Evolutionary conservation across 2,113 vertebrate species (phyloP), one percentile per base, ranked within the genome.

Genomic region (Opisthocomus hoazin): DNA sequence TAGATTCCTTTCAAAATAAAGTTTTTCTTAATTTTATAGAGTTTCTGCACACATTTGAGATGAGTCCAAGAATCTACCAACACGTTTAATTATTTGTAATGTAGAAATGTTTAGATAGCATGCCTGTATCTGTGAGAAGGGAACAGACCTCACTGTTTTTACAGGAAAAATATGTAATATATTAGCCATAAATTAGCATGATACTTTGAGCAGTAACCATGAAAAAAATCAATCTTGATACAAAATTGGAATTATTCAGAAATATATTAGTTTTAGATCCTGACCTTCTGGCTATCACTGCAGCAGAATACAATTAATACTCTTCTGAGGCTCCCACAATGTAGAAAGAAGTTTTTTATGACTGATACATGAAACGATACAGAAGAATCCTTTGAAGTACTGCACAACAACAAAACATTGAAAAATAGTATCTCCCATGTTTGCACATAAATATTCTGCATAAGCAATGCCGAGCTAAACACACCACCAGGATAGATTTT

Each of bases 141-240:
- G 37, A 94, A 84, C 3, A 0, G 22, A 29, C 32, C n/a, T 82
- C 75, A 58, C 73, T 76, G 32, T 61, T 93, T 93, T 91, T 56
- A 95, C 53, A 85, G 70, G 48, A 94, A 91, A 93, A 85, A 60
- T 71, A 89, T n/a, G 43, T 41, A 65, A 57, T 36, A 56, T 34
- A 84, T 63, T 84, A 91, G 48, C 36, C 45, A 89, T 69, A 93
- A 87, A 79, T 84, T 64, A 91, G 61, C 12, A 71, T 45, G 69
- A 61, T 85, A 60, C 61, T 75, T 84, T 57, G 84, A 85, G 82
- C 10, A 77, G 91, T 46, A 80, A 76, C 54, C 66, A 80, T 65
- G 70, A 84, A 93, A 84, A 93, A 96, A 89, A 91, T 85, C 82
- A 93, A 69, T n/a, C 93, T 89, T 65, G 66, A 91, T 73, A 83